phyloP scores from a whole-genome alignment of 2,888 invertebrate species.

The Himalopsyche tibetana region DNA sequence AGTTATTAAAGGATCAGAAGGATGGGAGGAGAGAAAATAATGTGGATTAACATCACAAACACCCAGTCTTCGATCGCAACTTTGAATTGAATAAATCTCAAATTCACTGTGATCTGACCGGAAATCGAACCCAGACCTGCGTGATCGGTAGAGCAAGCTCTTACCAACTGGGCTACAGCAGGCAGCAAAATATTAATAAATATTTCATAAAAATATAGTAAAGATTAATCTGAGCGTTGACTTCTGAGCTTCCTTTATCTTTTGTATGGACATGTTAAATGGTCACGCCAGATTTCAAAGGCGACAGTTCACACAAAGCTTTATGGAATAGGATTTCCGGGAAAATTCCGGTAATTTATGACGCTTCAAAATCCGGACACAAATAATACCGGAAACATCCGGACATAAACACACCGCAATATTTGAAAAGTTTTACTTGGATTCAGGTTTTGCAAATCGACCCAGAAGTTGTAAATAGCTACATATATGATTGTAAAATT shows the following conservation, averaged over 20 bases:
- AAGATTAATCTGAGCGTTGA: no score
- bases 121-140: no score
- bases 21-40: no score
- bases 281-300: neutral
- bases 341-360: neutral
- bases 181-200: no score
- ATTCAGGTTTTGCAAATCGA: neutral
- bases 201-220: no score
- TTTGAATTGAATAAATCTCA: no score
- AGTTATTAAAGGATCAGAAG: no score
- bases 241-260: neutral
- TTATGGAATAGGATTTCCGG: conserved; percentile 21
- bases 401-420: neutral
- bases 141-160: no score
- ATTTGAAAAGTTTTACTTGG: conserved; percentile 13
- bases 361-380: neutral
- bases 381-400: neutral
- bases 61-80: no score
- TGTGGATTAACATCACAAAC: no score
- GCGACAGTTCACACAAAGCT: neutral
- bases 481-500: neutral
- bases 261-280: neutral
- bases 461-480: neutral
- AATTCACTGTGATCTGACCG: no score
- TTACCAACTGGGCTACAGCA: no score